Percentiles rank a stretch among this genome's conserved stretches.
These are phyloP conservation scores for Phenganax marumi DNA, from an alignment of 92 coral and sea anemone species.

Conservation along the genomic window DNA sequence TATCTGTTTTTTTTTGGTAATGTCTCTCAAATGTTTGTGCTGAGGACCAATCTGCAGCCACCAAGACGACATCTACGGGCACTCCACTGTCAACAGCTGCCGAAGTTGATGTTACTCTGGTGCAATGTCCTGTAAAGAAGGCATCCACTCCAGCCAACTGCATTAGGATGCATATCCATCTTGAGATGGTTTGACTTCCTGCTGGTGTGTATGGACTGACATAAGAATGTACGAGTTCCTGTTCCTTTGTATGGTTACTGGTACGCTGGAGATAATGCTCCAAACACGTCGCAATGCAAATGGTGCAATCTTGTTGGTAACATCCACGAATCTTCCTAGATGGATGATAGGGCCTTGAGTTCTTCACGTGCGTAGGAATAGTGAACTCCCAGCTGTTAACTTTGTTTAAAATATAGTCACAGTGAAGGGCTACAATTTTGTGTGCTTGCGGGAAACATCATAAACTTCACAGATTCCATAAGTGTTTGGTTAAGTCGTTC, in stretches of 20 bases:
- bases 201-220: constrained; percentile 8
- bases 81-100: constrained; percentile 51
- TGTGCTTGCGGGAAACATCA: constrained; percentile 29
- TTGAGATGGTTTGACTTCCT: constrained; percentile 31
- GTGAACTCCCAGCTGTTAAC: constrained; percentile 25
- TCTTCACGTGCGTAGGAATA: constrained; percentile 49
- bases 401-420: constrained; percentile 17
- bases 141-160: constrained; percentile 21
- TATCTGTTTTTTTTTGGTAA: constrained; percentile 4
- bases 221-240: constrained; percentile 17
- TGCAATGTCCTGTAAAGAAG: constrained; percentile 12
- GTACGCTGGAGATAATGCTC: constrained; percentile 26
- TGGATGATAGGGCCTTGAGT: constrained; percentile 42
- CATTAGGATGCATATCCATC: constrained; percentile 12
- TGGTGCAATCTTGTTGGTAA: constrained; percentile 22
- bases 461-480: constrained; percentile 40
- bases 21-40: constrained; percentile 44
- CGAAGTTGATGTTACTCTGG: constrained; percentile 60
- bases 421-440: constrained; percentile 36
- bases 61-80: constrained; percentile 49
- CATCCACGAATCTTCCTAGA: constrained; percentile 16
- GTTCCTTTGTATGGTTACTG: constrained; percentile 23
- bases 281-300: constrained; percentile 38
- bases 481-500: constrained; percentile 43
- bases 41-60: constrained; percentile 66